Evolutionary conservation across 2,888 invertebrate species (phyloP).

Genomic region (Ommatoiulus sabulosus): DNA sequence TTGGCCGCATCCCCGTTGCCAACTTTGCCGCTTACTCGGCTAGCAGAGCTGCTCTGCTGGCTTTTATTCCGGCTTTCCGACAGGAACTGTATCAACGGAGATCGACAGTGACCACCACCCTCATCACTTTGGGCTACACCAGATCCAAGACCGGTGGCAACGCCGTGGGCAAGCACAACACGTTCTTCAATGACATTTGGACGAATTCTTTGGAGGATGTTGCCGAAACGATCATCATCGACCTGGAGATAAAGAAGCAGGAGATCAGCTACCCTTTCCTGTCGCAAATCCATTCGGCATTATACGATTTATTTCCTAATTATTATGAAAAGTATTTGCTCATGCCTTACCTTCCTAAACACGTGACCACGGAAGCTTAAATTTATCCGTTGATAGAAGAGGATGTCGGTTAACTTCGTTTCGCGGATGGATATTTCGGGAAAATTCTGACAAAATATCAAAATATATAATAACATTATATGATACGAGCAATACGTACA

Average conservation of each 20-base stretch:
- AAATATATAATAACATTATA: no score
- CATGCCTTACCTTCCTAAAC: background rate
- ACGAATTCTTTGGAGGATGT: constrained; percentile 34
- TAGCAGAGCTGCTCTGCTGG: constrained; percentile 55
- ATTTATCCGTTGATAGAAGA: background rate
- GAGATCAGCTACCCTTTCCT: background rate
- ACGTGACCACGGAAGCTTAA: background rate
- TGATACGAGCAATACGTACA: no score
- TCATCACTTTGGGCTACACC: background rate
- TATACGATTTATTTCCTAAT: background rate
- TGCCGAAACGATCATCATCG: background rate
- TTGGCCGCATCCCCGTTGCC: background rate
- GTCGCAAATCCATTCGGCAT: background rate
- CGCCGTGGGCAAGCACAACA: background rate
- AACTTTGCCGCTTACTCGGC: background rate
- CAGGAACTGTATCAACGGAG: constrained; percentile 50
- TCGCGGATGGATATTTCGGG: no score
- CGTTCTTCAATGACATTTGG: background rate
- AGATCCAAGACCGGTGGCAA: background rate
- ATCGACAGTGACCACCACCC: background rate
- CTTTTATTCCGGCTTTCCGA: constrained; percentile 50
- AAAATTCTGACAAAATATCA: no score
- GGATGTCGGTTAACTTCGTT: no score
- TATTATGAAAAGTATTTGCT: constrained; percentile 22
- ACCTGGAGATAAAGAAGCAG: background rate